These are phyloP conservation scores for Neolamprologus sp. DNA, from an alignment of 2,113 vertebrate species.

Conservation along the genomic window DNA sequence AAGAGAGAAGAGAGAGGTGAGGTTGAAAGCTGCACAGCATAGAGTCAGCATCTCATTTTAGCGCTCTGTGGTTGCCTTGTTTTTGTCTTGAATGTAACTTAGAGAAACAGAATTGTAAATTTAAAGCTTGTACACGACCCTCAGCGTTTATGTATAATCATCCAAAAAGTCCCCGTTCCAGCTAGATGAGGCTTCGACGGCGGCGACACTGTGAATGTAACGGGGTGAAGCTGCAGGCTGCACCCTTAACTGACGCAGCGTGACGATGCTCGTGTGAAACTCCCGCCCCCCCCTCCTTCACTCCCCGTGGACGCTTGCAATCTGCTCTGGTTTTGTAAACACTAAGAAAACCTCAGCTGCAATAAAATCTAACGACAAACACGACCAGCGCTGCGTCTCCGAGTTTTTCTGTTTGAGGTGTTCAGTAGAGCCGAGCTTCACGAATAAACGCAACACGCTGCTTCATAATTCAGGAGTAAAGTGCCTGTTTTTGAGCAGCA, in stretches of 20 bases:
- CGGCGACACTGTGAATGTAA: constrained; percentile 53
- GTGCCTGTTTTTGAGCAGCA: background rate
- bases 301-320: constrained; percentile 35
- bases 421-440: background rate
- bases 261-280: background rate
- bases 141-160: constrained; percentile 6
- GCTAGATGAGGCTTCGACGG: background rate
- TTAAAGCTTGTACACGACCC: background rate
- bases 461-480: background rate
- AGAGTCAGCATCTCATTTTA: background rate
- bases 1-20: background rate
- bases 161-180: background rate
- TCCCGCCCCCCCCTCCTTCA: background rate
- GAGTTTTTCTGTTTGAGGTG: background rate
- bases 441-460: background rate
- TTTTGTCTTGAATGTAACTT: constrained; percentile 57
- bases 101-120: constrained; percentile 1
- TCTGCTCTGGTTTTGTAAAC: constrained; percentile 60
- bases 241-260: constrained; percentile 6
- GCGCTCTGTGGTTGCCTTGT: constrained; percentile 45
- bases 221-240: background rate
- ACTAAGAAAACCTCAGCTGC: constrained; percentile 59
- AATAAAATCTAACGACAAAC: constrained; percentile 62
- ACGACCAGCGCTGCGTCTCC: background rate
- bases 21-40: background rate